Percentiles rank a stretch among this genome's conserved stretches.
Conservation (phyloP, 2,888 invertebrate species). For the Pollenia amentaria region DNA sequence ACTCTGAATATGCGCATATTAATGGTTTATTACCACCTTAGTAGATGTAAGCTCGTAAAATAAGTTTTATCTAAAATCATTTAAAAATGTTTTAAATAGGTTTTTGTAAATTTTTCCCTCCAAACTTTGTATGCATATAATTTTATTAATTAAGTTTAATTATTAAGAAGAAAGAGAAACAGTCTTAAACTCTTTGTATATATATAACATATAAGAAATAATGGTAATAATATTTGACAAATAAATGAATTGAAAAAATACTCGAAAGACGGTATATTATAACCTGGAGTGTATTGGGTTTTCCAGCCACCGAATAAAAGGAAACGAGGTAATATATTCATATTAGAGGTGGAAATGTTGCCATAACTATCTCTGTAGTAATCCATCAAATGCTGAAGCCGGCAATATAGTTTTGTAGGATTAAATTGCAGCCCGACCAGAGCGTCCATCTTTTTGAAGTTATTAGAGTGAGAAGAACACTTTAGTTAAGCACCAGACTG, state of each 20-base stretch:
- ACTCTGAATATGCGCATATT: too few relatives aligned
- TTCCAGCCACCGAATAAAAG: constrained; percentile 99
- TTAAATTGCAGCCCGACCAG: constrained; percentile 94
- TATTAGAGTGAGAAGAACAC: constrained; percentile 99
- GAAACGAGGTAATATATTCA: constrained; percentile 95
- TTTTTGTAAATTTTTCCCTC: too few relatives aligned
- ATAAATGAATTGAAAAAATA: constrained; percentile 94
- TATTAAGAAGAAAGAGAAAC: too few relatives aligned
- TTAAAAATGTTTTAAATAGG: too few relatives aligned
- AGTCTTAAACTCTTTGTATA: too few relatives aligned
- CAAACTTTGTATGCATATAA: too few relatives aligned
- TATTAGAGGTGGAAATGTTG: constrained; percentile 98
- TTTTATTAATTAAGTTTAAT: too few relatives aligned
- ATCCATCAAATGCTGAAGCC: constrained; percentile 96
- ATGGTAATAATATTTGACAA: too few relatives aligned
- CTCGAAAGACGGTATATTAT: constrained; percentile 98
- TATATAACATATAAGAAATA: too few relatives aligned
- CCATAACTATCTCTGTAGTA: constrained; percentile 99
- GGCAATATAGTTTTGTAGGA: constrained; percentile 94
- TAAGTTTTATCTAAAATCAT: too few relatives aligned
- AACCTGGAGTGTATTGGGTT: constrained; percentile 97
- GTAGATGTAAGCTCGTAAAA: too few relatives aligned
- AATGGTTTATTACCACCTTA: too few relatives aligned
- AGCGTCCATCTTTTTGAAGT: constrained; percentile 96
- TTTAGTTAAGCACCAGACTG: constrained; percentile 97